Conservation (phyloP, 2,113 vertebrate genomes). For the Polypterus bichir region DNA sequence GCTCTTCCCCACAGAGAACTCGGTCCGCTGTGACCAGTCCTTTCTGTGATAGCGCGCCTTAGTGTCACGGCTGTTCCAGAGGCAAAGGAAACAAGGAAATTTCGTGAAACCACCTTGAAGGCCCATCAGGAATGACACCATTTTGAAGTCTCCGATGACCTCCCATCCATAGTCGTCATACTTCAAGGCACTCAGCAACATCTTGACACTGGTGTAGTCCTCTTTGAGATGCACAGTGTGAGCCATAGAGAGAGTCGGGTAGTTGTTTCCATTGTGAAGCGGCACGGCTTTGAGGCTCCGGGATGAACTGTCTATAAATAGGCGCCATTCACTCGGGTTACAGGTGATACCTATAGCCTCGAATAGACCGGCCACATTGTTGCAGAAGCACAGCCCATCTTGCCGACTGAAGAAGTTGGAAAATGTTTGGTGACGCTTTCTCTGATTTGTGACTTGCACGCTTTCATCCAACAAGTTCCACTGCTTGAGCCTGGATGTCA, state of each 20-base stretch:
- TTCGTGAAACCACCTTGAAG: neutral
- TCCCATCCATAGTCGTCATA: neutral
- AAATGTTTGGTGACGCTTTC: too few relatives aligned
- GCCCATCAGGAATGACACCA: slow-evolving; percentile 2
- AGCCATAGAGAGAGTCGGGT: slow-evolving; percentile 2
- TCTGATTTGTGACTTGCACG: too few relatives aligned
- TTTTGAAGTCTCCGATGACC: neutral
- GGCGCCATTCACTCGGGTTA: neutral
- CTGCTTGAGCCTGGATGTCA: too few relatives aligned
- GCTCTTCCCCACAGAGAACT: neutral
- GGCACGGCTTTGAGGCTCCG: neutral
- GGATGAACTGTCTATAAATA: slow-evolving; percentile 9
- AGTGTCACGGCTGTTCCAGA: neutral
- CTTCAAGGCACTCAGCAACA: neutral
- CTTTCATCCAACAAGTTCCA: too few relatives aligned
- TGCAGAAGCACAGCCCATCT: too few relatives aligned
- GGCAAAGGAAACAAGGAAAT: too few relatives aligned
- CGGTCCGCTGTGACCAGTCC: slow-evolving; percentile 1
- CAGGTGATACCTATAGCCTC: slow-evolving; percentile 1
- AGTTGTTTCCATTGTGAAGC: neutral
- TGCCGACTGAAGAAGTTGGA: too few relatives aligned
- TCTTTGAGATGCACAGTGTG: neutral
- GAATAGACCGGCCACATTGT: neutral
- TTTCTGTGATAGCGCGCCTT: neutral
- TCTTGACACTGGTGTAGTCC: too few relatives aligned